phyloP scores from a whole-genome alignment of 2,888 invertebrate genomes.

The Ochropacha duplaris region DNA sequence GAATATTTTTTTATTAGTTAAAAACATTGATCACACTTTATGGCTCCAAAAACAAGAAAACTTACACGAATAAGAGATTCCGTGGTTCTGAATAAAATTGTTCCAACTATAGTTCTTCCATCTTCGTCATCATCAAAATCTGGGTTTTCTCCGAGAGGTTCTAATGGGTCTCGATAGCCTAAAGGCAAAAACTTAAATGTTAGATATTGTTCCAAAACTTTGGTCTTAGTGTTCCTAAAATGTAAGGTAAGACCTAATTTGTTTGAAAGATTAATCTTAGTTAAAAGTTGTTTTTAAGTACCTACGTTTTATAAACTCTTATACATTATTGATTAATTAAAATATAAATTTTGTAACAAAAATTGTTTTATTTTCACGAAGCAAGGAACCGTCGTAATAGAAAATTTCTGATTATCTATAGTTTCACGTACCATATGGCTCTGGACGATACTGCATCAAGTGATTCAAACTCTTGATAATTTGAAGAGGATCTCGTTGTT shows the following conservation, averaged over 20 bases:
- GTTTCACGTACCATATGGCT: constrained; percentile 60
- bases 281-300: not conserved
- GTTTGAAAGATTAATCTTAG: not conserved
- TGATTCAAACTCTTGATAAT: constrained; percentile 71
- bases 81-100: constrained; percentile 70
- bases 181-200: constrained; percentile 14
- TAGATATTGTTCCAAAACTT: not conserved
- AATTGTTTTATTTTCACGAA: too few species aligned
- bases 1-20: too few species aligned
- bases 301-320: not conserved
- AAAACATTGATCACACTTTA: too few species aligned
- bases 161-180: constrained; percentile 64
- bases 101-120: constrained; percentile 70
- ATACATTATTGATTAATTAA: not conserved
- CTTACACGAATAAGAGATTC: constrained; percentile 69
- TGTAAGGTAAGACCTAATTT: not conserved
- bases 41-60: too few species aligned
- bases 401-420: too few species aligned
- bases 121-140: constrained; percentile 76
- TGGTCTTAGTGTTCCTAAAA: not conserved
- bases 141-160: constrained; percentile 58
- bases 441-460: constrained; percentile 65
- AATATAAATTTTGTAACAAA: too few species aligned
- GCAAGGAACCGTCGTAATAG: too few species aligned
- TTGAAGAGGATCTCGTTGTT: constrained; percentile 69